These are phyloP conservation scores for Halichoerus grypus DNA, from an alignment of 2,113 vertebrate genomes.

Conservation along the genomic window DNA sequence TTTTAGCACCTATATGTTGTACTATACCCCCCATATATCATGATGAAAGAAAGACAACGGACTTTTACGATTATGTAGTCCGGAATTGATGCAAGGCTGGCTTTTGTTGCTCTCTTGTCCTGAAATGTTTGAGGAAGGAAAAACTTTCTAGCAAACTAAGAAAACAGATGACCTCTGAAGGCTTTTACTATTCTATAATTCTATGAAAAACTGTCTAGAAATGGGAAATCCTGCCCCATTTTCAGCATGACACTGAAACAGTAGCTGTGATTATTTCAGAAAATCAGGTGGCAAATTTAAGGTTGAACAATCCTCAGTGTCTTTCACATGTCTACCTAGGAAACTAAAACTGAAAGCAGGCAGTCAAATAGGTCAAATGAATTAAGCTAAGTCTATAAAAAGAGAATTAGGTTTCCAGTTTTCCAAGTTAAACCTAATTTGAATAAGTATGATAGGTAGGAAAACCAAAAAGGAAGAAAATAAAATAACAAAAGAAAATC, in stretches of 20 bases:
- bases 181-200: background rate
- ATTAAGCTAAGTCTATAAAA: slow-evolving; percentile 44
- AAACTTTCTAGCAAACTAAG: background rate
- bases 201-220: background rate
- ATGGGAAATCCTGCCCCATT: slow-evolving; percentile 27
- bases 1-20: background rate
- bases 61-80: background rate
- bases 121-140: background rate
- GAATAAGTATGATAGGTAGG: background rate
- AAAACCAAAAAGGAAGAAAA: background rate
- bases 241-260: slow-evolving; percentile 45
- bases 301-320: background rate
- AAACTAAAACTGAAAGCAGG: slow-evolving; percentile 57
- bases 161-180: slow-evolving; percentile 28
- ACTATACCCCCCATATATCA: background rate
- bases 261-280: slow-evolving; percentile 56
- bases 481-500: background rate
- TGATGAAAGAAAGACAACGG: background rate
- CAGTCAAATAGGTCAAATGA: slow-evolving; percentile 29
- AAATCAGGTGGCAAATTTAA: slow-evolving; percentile 48
- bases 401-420: background rate
- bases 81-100: background rate
- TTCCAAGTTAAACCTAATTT: slow-evolving; percentile 23
- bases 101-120: background rate
- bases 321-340: slow-evolving; percentile 37